Evolutionary conservation across 2,888 invertebrate genomes (phyloP), one percentile per base, ranked within the genome.

Genomic region (Apotomis betuletana): DNA sequence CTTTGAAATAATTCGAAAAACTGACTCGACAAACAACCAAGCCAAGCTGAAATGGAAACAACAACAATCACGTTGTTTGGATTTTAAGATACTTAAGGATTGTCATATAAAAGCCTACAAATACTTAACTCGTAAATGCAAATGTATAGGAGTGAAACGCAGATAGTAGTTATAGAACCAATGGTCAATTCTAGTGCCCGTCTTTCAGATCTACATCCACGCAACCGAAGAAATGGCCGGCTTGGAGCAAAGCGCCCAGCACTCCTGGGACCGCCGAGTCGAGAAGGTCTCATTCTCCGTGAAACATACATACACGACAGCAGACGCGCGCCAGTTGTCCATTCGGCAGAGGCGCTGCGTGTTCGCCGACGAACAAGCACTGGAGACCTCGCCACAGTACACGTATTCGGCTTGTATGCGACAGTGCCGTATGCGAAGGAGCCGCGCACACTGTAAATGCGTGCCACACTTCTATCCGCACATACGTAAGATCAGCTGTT

Each of bases 221-320:
- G 95, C 95, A 5, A 94, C 95, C 0, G 95, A 96, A 80, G 96
- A 96, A 86, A 94, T 95, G 85, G 95, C 96, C 0, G 95, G 95
- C 0, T 83, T 95, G 41, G 96, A 96, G 77, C 94, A 95, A 78
- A 94, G 94, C 78, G 95, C 96, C 0, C 96, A 96, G 80, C 95
- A 96, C 76, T 90, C 95, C 1, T 96, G 96, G 96, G 94, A 95
- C 59, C 94, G 92, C 9, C 90, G 92, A 15, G 94, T 95, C 1
- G 93, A 94, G 75, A 94, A 93, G 77, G 94, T 96, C 0, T 94
- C 94, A 0, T 95, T 97, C 82, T 95, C 96, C 0, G 95, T 96
- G 38, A 96, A 96, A 80, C 95, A 96, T 82, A 96, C 96, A 0
- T 96, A 96, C 83, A 96, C 96, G 0, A 96, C 96, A 0, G 94